A percentile compares a stretch with the other conserved stretches of the same genome.
Evolutionary conservation across 2,797 vertebrate species (phyloP).

Genomic region (Euthynnus affinis): DNA sequence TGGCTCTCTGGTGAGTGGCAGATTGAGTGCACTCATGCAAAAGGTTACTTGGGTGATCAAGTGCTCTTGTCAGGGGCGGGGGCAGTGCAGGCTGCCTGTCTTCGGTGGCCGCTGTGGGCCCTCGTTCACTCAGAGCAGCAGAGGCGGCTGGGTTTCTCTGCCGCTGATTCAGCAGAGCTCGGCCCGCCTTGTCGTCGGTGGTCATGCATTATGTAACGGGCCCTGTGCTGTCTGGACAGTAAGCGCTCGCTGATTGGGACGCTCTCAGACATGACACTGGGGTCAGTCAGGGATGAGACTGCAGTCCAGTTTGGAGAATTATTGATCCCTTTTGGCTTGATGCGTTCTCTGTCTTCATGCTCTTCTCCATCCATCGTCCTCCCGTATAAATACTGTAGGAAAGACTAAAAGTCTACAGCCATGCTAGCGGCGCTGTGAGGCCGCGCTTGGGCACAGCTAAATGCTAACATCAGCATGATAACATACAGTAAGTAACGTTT

Average conservation of each 20-base stretch:
- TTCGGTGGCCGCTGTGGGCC: slow-evolving; percentile 24
- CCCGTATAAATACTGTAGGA: not conserved
- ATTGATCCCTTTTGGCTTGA: slow-evolving; percentile 30
- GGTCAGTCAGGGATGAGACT: slow-evolving; percentile 32
- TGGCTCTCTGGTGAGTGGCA: slow-evolving; percentile 72
- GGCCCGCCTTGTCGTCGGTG: slow-evolving; percentile 21
- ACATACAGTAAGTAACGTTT: no score
- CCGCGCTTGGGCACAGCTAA: no score
- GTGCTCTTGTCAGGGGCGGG: slow-evolving; percentile 60
- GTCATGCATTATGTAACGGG: slow-evolving; percentile 75
- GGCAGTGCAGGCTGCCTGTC: slow-evolving; percentile 47
- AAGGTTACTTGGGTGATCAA: slow-evolving; percentile 78
- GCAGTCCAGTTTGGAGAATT: slow-evolving; percentile 19
- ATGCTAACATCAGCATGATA: no score
- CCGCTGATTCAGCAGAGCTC: slow-evolving; percentile 74
- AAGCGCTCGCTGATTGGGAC: slow-evolving; percentile 16
- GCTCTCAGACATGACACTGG: slow-evolving; percentile 31
- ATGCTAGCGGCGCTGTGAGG: no score
- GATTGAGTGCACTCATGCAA: slow-evolving; percentile 79
- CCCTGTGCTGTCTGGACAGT: slow-evolving; percentile 50
- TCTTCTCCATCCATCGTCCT: not conserved
- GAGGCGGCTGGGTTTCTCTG: slow-evolving; percentile 22
- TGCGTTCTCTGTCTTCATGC: not conserved
- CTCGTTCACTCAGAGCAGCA: slow-evolving; percentile 37
- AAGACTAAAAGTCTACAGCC: no score